phyloP scores from a whole-genome alignment of 2,113 vertebrate species.

The Megaceryle maxima region DNA sequence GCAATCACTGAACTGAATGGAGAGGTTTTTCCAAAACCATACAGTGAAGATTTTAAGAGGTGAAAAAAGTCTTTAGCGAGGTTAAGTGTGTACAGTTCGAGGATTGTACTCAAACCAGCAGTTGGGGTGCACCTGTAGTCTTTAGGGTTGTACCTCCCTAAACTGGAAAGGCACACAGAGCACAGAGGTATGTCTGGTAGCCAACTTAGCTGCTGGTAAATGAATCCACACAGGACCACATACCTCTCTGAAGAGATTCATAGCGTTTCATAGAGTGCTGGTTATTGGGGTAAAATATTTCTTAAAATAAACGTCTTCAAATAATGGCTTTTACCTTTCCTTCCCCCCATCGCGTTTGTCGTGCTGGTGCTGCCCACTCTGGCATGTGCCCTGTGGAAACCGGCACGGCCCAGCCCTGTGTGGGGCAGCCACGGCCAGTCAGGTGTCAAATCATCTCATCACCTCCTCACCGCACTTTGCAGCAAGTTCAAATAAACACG shows the following conservation, averaged over 20 bases:
- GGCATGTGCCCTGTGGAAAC: rapidly evolving
- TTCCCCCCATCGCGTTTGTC: rapidly evolving
- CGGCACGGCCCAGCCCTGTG: rapidly evolving
- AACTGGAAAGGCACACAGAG: neutral
- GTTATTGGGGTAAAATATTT: neutral
- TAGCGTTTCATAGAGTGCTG: neutral
- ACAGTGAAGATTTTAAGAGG: neutral
- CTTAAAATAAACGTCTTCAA: neutral
- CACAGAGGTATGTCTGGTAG: neutral
- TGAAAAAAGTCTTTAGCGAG: neutral
- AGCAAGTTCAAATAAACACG: neutral
- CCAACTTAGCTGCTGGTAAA: neutral
- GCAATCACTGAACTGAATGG: neutral
- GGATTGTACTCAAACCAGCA: neutral
- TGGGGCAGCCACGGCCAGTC: neutral
- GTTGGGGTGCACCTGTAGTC: rapidly evolving
- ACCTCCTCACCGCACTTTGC: rapidly evolving
- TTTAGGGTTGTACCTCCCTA: rapidly evolving
- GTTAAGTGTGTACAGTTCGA: neutral
- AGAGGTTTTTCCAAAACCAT: neutral
- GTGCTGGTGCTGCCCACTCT: rapidly evolving
- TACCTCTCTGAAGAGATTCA: neutral
- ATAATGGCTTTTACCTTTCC: neutral
- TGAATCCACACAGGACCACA: rapidly evolving
- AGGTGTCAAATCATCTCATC: rapidly evolving